phyloP scores from a whole-genome alignment of 1,140 invertebrate species.

The Pachypsylla venusta region DNA sequence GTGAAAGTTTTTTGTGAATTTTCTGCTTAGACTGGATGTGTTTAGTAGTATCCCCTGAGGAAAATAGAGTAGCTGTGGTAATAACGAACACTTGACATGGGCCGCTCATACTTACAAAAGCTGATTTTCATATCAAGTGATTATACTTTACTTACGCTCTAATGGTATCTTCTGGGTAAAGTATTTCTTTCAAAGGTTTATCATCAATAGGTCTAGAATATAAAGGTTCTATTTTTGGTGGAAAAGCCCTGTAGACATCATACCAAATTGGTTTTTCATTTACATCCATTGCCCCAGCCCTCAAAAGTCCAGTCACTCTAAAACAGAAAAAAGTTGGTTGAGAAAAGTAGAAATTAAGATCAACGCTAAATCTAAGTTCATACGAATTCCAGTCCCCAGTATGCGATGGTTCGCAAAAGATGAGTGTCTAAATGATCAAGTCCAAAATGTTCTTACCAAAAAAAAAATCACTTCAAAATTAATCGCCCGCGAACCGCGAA shows the following conservation, averaged over 20 bases:
- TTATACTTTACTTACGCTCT: slow-evolving; percentile 38
- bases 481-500: too few relatives aligned
- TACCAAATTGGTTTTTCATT: slow-evolving; percentile 80
- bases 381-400: neutral
- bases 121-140: too few relatives aligned
- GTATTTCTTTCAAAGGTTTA: slow-evolving; percentile 46
- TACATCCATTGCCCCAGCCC: slow-evolving; percentile 51
- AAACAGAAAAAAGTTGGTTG: slow-evolving; percentile 22
- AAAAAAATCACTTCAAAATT: too few relatives aligned
- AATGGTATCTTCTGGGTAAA: slow-evolving; percentile 72
- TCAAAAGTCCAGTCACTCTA: slow-evolving; percentile 59
- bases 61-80: too few relatives aligned
- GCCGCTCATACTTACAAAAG: too few relatives aligned
- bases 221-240: slow-evolving; percentile 59
- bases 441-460: too few relatives aligned
- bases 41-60: too few relatives aligned
- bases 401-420: too few relatives aligned
- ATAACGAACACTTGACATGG: too few relatives aligned
- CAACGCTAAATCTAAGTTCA: neutral
- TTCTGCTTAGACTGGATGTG: too few relatives aligned
- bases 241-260: slow-evolving; percentile 71
- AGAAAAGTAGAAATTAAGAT: neutral
- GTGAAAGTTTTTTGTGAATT: too few relatives aligned
- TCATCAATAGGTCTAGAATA: slow-evolving; percentile 45
- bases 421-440: too few relatives aligned